These are phyloP conservation scores for Antidorcas marsupialis DNA, from an alignment of 2,113 vertebrate species.

Conservation along the genomic window DNA sequence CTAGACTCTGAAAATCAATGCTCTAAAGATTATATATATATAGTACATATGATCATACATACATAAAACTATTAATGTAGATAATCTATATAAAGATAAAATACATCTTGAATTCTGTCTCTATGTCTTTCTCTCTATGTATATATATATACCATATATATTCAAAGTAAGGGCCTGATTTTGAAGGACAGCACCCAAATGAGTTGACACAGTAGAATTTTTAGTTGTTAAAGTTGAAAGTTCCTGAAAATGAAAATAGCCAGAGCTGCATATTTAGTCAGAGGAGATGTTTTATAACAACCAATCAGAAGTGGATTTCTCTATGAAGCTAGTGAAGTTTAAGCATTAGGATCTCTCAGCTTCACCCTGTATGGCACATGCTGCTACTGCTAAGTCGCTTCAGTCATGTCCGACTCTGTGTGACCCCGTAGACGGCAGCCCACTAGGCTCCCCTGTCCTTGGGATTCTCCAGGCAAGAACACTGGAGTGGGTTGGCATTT, in stretches of 20 bases:
- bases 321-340: neutral
- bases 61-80: neutral
- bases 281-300: neutral
- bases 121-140: rapidly evolving
- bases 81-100: neutral
- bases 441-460: no score
- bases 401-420: no score
- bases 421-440: no score
- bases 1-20: neutral
- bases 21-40: neutral
- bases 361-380: neutral
- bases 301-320: neutral
- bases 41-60: neutral
- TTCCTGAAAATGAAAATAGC: neutral
- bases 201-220: neutral
- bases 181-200: neutral
- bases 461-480: no score
- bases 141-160: neutral
- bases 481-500: no score
- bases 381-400: no score
- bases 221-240: neutral
- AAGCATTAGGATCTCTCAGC: neutral
- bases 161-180: neutral
- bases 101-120: neutral
- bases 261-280: neutral